Evolutionary conservation across 2,113 vertebrate species (phyloP).

Genomic region (Meles meles): DNA sequence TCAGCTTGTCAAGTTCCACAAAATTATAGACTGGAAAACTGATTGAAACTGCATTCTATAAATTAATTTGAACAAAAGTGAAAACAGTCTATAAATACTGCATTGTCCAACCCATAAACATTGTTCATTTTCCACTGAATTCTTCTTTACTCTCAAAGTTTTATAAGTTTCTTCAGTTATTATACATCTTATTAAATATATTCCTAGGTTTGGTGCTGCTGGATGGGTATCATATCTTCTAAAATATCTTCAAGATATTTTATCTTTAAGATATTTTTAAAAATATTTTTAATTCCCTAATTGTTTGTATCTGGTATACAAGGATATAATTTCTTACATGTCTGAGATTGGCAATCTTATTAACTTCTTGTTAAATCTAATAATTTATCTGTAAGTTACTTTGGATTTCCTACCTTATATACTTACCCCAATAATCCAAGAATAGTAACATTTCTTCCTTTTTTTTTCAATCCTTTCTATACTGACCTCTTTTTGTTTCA

Average conservation of each 20-base stretch:
- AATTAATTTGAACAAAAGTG: not conserved
- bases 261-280: not conserved
- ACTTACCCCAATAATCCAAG: not conserved
- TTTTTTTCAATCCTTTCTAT: not conserved
- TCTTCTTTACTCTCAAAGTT: not conserved
- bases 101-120: not conserved
- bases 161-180: not conserved
- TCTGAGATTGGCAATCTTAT: not conserved
- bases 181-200: not conserved
- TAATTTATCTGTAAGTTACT: not conserved
- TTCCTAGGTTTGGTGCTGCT: not conserved
- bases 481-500: not conserved
- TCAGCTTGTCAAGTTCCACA: not conserved
- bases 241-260: too few relatives aligned
- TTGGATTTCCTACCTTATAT: not conserved
- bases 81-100: not conserved
- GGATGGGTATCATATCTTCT: not conserved
- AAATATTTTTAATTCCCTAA: not conserved
- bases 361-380: not conserved
- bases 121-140: not conserved
- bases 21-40: not conserved
- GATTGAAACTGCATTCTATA: not conserved
- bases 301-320: not conserved
- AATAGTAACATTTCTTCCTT: not conserved
- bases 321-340: not conserved